Base-by-base conservation (phyloP, 2,888 invertebrate genomes). In the Caenorhabditis wallacei region DNA sequence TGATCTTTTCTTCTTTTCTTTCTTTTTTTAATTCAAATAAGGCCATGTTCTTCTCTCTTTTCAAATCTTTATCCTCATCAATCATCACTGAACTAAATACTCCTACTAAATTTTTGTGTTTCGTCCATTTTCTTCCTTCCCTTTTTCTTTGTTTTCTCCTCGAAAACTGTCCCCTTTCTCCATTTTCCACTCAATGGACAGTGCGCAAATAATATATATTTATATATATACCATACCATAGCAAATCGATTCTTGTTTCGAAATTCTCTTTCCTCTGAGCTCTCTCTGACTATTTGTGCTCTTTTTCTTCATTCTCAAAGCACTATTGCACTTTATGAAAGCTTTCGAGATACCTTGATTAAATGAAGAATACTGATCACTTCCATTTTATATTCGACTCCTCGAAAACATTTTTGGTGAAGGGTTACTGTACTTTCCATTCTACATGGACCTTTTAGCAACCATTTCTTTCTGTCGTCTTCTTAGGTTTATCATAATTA, bases 51-150 rank as follows among this genome's bases (percentile, higher is more conserved):
- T 48, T 40, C 40, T 20, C n/a, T 51, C 18, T 16, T 43, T 16
- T 54, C 22, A 35, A 40, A 24, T 37, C n/a, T 66, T 74, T 40
- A 40, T 16, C 40, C 56, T 48, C 56, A 76, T 76, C 76, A 76
- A 76, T 76, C 76, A 76, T 76, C 76, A 69, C 68, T 76, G 76
- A 76, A 76, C 76, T 76, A 76, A 76, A 68, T 76, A 57, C 59
- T 68, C 43, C 69, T 35, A 43, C 51, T 35, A 2, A 22, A 40
- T 40, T 30, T n/a, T 26, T n/a, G 30, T 46, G 13, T 30, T 18
- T 4, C 40, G 13, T 63, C 10, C 54, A 18, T 40, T 40, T 26
- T 24, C 8, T 22, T 35, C 22, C 20, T 43, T 40, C 20, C 57
- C 48, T 61, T 46, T 70, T 46, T 61, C 66, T 76, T 75, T 68